These are phyloP conservation scores for Diabrotica undecimpunctata DNA, from an alignment of 1,140 invertebrate species.

Conservation along the genomic window DNA sequence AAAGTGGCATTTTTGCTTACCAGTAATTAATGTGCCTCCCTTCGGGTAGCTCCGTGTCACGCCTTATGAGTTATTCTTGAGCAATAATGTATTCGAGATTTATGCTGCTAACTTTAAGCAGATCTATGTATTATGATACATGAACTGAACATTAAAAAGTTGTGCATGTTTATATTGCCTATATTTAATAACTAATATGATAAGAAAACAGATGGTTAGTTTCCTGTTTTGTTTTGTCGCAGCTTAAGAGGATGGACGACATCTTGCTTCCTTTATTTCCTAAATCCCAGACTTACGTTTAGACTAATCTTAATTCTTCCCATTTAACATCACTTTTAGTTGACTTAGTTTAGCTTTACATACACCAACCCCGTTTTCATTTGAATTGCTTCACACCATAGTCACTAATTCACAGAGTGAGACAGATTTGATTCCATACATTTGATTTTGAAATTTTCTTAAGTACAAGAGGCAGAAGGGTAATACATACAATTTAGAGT, in stretches of 20 bases:
- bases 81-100: too few species aligned
- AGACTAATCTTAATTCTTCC: not conserved
- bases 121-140: not conserved
- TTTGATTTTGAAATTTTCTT: too few species aligned
- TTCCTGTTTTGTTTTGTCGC: conserved; percentile 49
- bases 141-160: not conserved
- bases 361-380: conserved; percentile 8
- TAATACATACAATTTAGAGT: too few species aligned
- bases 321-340: conserved; percentile 17
- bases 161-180: not conserved
- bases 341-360: conserved; percentile 12
- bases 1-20: too few species aligned
- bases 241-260: conserved; percentile 46
- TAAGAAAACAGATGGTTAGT: conserved; percentile 34
- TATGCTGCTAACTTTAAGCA: not conserved
- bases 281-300: conserved; percentile 10
- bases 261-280: conserved; percentile 30
- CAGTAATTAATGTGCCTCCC: too few species aligned
- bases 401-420: conserved; percentile 6
- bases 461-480: too few species aligned
- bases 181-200: not conserved
- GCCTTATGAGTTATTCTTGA: too few species aligned
- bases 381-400: conserved; percentile 20
- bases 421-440: not conserved
- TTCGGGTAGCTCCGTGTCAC: too few species aligned